Base-by-base conservation (phyloP, 2,888 invertebrate genomes). In the Kryphioiulus occultus region DNA sequence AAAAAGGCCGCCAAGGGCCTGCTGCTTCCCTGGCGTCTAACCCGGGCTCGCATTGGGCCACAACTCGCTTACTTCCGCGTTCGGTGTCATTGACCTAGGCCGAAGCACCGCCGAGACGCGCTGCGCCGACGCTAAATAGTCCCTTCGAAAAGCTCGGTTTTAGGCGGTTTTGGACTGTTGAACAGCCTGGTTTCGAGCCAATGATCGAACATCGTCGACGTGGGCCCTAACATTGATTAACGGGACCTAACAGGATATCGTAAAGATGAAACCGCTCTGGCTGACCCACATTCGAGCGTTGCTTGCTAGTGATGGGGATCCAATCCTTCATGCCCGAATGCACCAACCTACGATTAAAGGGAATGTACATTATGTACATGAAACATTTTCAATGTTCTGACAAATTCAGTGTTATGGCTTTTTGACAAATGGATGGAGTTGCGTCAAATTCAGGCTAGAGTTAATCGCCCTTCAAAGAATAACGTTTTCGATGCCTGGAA, bases 71-170 rank as follows among this genome's bases (percentile, higher is more conserved):
- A 85, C 32, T 85, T 85, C 85, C 85, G 85, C 85, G 85, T 85
- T 85, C 44, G 85, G 85, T 85, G 85, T 85, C 85, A 85, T 85
- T 85, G 85, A 85, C 85, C 85, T 85, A 85, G 85, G 85, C 85
- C 22, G 39, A 10, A 39, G 85, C 85, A 42, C 44, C 15, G 10
- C 85, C 9, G 78, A 19, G 39, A 17, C 0, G 35, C 17, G 0
- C 1, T 85, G 35, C 85, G 85, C 85, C 22, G 85, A 22, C 44
- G 17, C 22, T 39, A 85, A 85, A 39, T 35, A 85, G 85, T 85
- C n/a, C 85, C 78, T 78, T 1, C 12, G 78, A 15, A 78, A 78
- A 78, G 15, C 30, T 10, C 30, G 12, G 0, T 78, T 78, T 26
- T 0, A 1, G 30, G 2, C 78, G 30, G 78, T 10, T 78, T 12